Percentiles rank a stretch among this genome's conserved stretches.
phyloP scores from a whole-genome alignment of 1,140 invertebrate species.

The Papilio helenus region DNA sequence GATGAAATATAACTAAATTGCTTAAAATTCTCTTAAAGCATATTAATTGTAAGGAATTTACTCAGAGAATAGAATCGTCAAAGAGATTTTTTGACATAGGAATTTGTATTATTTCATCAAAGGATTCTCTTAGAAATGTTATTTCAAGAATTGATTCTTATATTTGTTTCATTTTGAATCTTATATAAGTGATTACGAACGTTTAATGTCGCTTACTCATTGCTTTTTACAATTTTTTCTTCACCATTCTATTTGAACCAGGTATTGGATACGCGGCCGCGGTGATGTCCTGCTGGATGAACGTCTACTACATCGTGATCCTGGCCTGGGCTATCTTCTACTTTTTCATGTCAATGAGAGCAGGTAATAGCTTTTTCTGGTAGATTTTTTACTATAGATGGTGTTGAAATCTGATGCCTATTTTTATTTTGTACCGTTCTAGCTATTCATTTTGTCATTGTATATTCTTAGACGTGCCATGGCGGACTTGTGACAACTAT shows the following conservation, averaged over 20 bases:
- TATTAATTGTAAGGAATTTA: neutral
- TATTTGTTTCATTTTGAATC: no score
- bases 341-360: constrained; percentile 95
- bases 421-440: no score
- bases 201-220: no score
- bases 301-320: constrained; percentile 99
- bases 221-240: neutral
- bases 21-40: neutral
- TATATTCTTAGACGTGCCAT: constrained; percentile 91
- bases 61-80: neutral
- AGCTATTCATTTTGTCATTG: constrained; percentile 15
- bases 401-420: no score
- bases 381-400: no score
- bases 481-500: constrained; percentile 96
- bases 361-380: constrained; percentile 82
- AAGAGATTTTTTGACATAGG: neutral
- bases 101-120: constrained; percentile 11
- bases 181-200: no score
- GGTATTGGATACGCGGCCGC: constrained; percentile 99
- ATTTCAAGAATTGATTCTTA: neutral
- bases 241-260: constrained; percentile 66
- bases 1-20: neutral
- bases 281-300: constrained; percentile 99
- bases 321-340: constrained; percentile 99
- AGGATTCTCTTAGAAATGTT: neutral